A percentile compares a stretch with the other conserved stretches of the same genome.
Evolutionary conservation across 2,113 vertebrate species (phyloP).

Genomic region (Casuarius casuarius): DNA sequence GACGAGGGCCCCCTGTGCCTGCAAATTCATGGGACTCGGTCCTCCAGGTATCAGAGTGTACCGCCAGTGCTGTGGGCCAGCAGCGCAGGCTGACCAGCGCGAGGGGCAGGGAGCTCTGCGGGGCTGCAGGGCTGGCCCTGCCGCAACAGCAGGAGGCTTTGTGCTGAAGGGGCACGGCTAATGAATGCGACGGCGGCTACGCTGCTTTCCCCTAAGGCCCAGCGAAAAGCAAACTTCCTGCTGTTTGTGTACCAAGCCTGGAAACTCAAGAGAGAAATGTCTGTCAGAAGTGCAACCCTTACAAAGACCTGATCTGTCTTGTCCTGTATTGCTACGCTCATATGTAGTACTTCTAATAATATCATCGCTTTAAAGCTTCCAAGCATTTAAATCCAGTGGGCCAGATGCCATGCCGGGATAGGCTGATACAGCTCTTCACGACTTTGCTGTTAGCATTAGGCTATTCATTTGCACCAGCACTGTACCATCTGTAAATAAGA

Average conservation of each 20-base stretch:
- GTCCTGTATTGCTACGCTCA: background rate
- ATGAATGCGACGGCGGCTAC: slow-evolving; percentile 38
- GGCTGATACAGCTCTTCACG: background rate
- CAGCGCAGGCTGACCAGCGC: background rate
- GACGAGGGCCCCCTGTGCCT: background rate
- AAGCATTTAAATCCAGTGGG: background rate
- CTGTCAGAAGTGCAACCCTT: slow-evolving; percentile 30
- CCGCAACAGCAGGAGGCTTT: slow-evolving; percentile 30
- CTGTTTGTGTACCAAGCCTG: background rate
- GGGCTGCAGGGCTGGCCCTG: background rate
- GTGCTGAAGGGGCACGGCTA: slow-evolving; percentile 35
- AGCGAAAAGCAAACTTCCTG: slow-evolving; percentile 61
- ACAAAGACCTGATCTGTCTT: background rate
- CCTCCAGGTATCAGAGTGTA: too few relatives aligned
- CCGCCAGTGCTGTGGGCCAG: background rate
- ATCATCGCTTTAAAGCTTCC: slow-evolving; percentile 12
- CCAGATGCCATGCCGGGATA: background rate
- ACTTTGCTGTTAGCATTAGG: background rate
- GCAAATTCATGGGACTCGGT: background rate
- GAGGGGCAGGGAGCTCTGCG: background rate
- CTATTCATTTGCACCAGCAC: background rate
- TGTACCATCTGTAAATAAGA: background rate
- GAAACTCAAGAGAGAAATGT: slow-evolving; percentile 22
- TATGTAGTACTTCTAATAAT: background rate
- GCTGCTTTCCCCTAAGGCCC: slow-evolving; percentile 38